phyloP scores from a whole-genome alignment of 2,113 vertebrate species.

The Cephalopterus ornatus region DNA sequence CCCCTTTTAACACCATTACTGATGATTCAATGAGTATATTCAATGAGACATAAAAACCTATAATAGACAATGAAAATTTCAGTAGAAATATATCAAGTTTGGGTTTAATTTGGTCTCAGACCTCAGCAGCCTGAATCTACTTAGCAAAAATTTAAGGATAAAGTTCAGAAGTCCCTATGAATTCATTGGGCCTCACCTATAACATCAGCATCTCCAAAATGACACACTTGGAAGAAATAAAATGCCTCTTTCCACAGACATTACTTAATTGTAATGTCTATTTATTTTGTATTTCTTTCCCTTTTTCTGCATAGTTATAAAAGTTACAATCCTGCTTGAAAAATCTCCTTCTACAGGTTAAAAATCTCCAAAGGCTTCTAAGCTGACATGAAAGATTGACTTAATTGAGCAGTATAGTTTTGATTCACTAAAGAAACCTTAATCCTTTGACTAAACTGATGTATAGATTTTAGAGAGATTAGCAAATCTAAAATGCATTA shows the following conservation, averaged over 20 bases:
- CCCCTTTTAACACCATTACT: not conserved
- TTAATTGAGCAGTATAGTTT: slow-evolving; percentile 69
- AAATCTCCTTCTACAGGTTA: slow-evolving; percentile 41
- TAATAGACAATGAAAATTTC: not conserved
- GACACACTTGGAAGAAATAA: not conserved
- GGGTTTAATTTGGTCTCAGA: not conserved
- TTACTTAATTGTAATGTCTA: not conserved
- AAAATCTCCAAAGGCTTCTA: slow-evolving; percentile 58
- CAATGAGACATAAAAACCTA: not conserved
- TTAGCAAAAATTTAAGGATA: not conserved
- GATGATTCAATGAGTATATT: not conserved
- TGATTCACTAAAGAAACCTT: slow-evolving; percentile 56
- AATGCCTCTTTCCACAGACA: not conserved
- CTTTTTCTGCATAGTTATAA: not conserved
- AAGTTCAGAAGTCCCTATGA: not conserved
- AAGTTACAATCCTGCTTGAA: slow-evolving; percentile 48
- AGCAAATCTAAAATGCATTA: slow-evolving; percentile 53
- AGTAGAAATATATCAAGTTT: not conserved
- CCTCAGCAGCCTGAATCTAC: not conserved
- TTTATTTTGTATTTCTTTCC: not conserved
- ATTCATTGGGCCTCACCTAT: not conserved
- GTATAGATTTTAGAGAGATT: slow-evolving; percentile 56
- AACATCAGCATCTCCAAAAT: not conserved
- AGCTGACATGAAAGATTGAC: slow-evolving; percentile 63
- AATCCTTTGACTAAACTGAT: slow-evolving; percentile 51